Evolutionary conservation across 2,888 invertebrate genomes (phyloP).

Genomic region (Tachina grossa): DNA sequence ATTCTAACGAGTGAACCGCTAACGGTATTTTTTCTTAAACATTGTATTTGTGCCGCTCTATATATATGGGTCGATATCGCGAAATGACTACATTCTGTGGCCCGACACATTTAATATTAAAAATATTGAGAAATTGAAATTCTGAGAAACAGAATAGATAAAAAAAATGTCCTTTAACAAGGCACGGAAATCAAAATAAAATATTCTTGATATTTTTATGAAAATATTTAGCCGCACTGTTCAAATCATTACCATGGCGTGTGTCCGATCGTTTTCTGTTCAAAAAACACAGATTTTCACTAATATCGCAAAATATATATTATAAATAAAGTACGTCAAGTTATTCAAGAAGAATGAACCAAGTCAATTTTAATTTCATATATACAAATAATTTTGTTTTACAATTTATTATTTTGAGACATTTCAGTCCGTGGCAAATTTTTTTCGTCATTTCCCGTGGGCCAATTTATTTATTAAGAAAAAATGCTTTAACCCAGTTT

Average conservation of each 20-base stretch:
- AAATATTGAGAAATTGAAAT: not conserved
- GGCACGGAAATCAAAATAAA: conserved; percentile 9
- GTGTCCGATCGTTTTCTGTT: conserved; percentile 29
- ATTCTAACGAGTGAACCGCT: too few species aligned
- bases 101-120: not conserved
- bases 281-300: conserved; percentile 35
- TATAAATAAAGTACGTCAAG: conserved; percentile 35
- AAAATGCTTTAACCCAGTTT: conserved; percentile 22
- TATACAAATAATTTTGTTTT: conserved; percentile 45
- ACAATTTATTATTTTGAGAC: conserved; percentile 29
- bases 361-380: conserved; percentile 40
- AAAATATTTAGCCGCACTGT: too few species aligned
- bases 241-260: conserved; percentile 3
- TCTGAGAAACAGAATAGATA: conserved; percentile 15
- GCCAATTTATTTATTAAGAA: conserved; percentile 8
- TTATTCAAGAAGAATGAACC: conserved; percentile 31
- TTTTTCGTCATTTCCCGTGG: too few species aligned
- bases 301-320: conserved; percentile 3
- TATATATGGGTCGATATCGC: not conserved
- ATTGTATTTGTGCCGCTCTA: too few species aligned
- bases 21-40: too few species aligned
- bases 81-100: conserved; percentile 9
- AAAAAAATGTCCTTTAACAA: conserved; percentile 36
- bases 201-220: not conserved
- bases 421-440: too few species aligned